These are phyloP conservation scores for Sinopyrophorus schimmeli DNA, from an alignment of 2,888 invertebrate genomes.

Conservation along the genomic window DNA sequence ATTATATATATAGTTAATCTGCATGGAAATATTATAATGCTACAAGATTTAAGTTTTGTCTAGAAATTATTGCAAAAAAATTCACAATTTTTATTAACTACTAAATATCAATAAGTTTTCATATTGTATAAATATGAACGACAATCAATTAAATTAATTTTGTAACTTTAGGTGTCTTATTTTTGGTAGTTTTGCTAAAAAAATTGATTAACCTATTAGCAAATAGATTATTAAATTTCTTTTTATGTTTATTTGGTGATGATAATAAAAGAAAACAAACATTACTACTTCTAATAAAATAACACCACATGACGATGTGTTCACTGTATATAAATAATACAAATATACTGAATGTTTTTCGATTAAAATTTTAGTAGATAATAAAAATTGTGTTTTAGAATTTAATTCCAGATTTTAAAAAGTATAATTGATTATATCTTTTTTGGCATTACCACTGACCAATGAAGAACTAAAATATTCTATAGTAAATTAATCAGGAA, in stretches of 20 bases:
- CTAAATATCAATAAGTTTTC: conserved; percentile 7
- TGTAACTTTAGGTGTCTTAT: conserved; percentile 8
- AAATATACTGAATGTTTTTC: conserved; percentile 11
- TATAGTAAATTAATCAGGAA: conserved; percentile 15
- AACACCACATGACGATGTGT: conserved; percentile 21
- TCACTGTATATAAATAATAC: conserved; percentile 12
- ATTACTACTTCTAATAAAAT: too few relatives aligned
- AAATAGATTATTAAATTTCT: too few relatives aligned
- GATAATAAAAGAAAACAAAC: too few relatives aligned
- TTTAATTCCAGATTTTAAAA: conserved; percentile 38
- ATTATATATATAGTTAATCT: conserved; percentile 41
- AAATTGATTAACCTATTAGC: too few relatives aligned
- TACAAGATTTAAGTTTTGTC: too few relatives aligned
- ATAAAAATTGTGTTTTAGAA: conserved; percentile 40
- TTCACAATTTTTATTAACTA: conserved; percentile 30
- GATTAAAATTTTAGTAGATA: conserved; percentile 30
- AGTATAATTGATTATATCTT: conserved; percentile 43
- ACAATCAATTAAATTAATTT: conserved; percentile 19
- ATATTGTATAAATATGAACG: conserved; percentile 13
- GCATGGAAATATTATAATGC: too few relatives aligned
- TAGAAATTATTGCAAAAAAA: conserved; percentile 9
- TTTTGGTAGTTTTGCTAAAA: too few relatives aligned
- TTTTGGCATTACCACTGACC: conserved; percentile 49
- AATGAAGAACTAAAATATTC: conserved; percentile 45
- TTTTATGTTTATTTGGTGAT: too few relatives aligned